These are phyloP conservation scores for Eristalis tenax DNA, from an alignment of 2,888 invertebrate genomes.

Conservation along the genomic window DNA sequence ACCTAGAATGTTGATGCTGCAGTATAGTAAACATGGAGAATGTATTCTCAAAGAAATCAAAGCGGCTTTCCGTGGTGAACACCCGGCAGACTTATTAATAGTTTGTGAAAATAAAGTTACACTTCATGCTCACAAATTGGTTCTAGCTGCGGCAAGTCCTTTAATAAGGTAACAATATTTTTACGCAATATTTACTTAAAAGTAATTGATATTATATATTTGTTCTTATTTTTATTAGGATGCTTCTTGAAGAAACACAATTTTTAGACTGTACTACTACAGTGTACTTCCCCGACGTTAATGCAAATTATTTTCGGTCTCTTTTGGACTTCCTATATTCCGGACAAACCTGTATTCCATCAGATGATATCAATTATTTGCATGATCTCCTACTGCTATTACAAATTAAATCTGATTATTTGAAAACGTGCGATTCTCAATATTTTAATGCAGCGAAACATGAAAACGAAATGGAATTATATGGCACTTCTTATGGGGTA, in stretches of 20 bases:
- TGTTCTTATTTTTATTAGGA: slow-evolving; percentile 80
- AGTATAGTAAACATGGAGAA: slow-evolving; percentile 96
- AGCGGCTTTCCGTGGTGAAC: slow-evolving; percentile 92
- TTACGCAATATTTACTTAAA: neutral
- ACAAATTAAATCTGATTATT: slow-evolving; percentile 92
- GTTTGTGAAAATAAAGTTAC: slow-evolving; percentile 92
- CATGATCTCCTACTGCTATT: slow-evolving; percentile 91
- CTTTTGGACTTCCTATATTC: slow-evolving; percentile 92
- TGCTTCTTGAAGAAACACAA: slow-evolving; percentile 88
- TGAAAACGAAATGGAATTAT: slow-evolving; percentile 70
- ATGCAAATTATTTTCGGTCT: slow-evolving; percentile 89
- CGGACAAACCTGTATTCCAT: slow-evolving; percentile 86
- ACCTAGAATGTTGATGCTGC: slow-evolving; percentile 89
- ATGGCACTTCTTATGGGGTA: slow-evolving; percentile 48
- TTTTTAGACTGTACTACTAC: slow-evolving; percentile 88
- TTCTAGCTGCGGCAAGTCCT: slow-evolving; percentile 93
- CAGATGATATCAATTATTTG: slow-evolving; percentile 88
- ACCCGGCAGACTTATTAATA: slow-evolving; percentile 92
- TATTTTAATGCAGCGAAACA: slow-evolving; percentile 81
- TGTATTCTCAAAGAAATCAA: slow-evolving; percentile 95
- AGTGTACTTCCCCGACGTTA: slow-evolving; percentile 92
- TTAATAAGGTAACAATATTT: slow-evolving; percentile 85
- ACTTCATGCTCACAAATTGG: slow-evolving; percentile 91
- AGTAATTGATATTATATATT: slow-evolving; percentile 3
- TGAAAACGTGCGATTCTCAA: slow-evolving; percentile 84